Evolutionary conservation across 2,113 vertebrate species (phyloP), one percentile per base, ranked within the genome.

Genomic region (Heterocephalus glaber): DNA sequence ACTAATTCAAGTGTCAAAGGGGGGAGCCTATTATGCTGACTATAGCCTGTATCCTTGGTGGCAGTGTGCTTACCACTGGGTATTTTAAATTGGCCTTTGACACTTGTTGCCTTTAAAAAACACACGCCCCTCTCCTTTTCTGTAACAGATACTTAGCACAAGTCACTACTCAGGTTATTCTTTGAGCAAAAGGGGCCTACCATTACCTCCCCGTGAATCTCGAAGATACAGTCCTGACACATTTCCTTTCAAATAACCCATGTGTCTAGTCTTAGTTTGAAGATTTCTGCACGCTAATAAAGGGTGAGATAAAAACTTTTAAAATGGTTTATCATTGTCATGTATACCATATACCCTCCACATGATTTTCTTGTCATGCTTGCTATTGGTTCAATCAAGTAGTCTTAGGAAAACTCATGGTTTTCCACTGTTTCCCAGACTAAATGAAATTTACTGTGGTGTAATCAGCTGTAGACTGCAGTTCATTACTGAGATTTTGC

Each of bases 1-100:
- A 65, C 87, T 95, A 97, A 98, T 98, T 98, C 97, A 98, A 41
- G 52, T 93, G 97, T 97, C 96, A 97, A 94, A 97, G 88, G 89
- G 52, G 95, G 92, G 24, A 94, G 96, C 84, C 94, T 92, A 96
- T 97, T 97, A 97, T 92, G 86, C 60, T 98, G 96, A 97, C 54
- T 94, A 97, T 80, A 98, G 80, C 66, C 77, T 95, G 90, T 87
- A 94, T 90, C 35, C 85, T 95, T 97, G 68, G 65, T 70, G 94
- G 3, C 26, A 11, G 96, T 92, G 30, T 95, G 1, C 79, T 92
- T 97, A 96, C 76, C 82, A 89, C 47, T 33, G 68, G 3, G 65
- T 63, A 95, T 96, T 97, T 88, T 92, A 92, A 92, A 82, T 77
- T 92, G 95, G 52, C 7, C 77, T 95, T 96, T 96, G 65, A 81